Percentiles rank a stretch among this genome's conserved stretches.
Evolutionary conservation across 2,113 vertebrate genomes (phyloP).

Genomic region (Maccullochella peelii): DNA sequence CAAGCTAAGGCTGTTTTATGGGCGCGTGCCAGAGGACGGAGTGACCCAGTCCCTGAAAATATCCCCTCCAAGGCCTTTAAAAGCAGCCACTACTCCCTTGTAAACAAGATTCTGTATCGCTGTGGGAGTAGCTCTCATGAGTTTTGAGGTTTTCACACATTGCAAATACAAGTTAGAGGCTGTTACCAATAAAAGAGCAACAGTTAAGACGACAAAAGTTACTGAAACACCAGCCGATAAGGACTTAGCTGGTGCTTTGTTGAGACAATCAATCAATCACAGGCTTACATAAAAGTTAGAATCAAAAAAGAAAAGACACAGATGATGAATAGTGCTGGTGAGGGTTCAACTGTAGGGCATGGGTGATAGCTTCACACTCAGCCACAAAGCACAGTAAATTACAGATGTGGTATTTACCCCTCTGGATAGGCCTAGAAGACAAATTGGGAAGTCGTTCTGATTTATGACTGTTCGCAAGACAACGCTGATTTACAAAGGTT

Average conservation of each 20-base stretch:
- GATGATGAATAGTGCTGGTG: slow-evolving; percentile 7
- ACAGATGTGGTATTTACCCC: slow-evolving; percentile 52
- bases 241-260: not conserved
- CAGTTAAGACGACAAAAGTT: too few species aligned
- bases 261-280: not conserved
- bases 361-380: slow-evolving; percentile 27
- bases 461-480: slow-evolving; percentile 34
- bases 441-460: slow-evolving; percentile 51
- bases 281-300: not conserved
- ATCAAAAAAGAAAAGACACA: not conserved
- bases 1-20: slow-evolving; percentile 24
- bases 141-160: slow-evolving; percentile 2
- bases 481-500: slow-evolving; percentile 29
- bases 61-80: slow-evolving; percentile 27
- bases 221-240: not conserved
- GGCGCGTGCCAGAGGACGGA: slow-evolving; percentile 48
- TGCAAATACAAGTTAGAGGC: not conserved
- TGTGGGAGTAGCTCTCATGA: slow-evolving; percentile 13
- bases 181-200: too few species aligned
- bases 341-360: slow-evolving; percentile 32
- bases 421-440: slow-evolving; percentile 53
- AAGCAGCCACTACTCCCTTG: slow-evolving; percentile 9
- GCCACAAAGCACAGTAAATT: slow-evolving; percentile 49
- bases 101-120: slow-evolving; percentile 45
- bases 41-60: slow-evolving; percentile 59